Base-by-base conservation (phyloP, 2,888 invertebrate species). In the Tinea semifulvella region DNA sequence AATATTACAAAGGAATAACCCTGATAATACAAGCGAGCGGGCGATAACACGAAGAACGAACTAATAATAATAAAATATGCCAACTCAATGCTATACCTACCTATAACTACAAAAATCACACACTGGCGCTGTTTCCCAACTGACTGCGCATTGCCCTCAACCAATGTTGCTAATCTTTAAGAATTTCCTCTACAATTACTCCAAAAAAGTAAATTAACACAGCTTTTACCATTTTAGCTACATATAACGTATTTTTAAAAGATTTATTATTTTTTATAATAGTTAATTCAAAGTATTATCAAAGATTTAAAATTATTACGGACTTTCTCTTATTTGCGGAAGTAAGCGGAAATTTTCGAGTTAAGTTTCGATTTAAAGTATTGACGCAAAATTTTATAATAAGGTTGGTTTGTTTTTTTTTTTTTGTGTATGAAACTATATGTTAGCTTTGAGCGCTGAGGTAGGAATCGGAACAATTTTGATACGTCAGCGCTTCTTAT, bases 71-170 rank as follows among this genome's bases (percentile, higher is more conserved):
- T 72, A 73, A 68, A 63, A 36, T 67, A n/a, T 74, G 77, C 77
- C 79, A 76, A 75, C 77, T 69, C 77, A 68, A 74, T 75, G 64
- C 55, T 55, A 68, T 64, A 79, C 77, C 75, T 77, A 77, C 68
- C 76, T 79, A 79, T 77, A 77, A 61, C 70, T 77, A 76, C 63
- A 57, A 63, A 62, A 61, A 65, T 66, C 65, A 60, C 59, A 63
- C 61, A 79, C 77, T 79, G 79, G 62, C 61, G 77, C 77, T 77
- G 77, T 61, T 56, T 58, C 64, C 18, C 11, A 13, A 16, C 11
- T 14, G 16, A 5, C 5, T 36, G 17, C 36, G 17, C n/a, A 3
- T 3, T 10, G 65, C 68, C 64, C 72, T 72, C 75, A 76, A 75
- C 76, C 74, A 66, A 71, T 75, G 76, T 79, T 77, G 75, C 76